phyloP scores from a whole-genome alignment of 2,113 vertebrate species.

The Carettochelys insculpta region DNA sequence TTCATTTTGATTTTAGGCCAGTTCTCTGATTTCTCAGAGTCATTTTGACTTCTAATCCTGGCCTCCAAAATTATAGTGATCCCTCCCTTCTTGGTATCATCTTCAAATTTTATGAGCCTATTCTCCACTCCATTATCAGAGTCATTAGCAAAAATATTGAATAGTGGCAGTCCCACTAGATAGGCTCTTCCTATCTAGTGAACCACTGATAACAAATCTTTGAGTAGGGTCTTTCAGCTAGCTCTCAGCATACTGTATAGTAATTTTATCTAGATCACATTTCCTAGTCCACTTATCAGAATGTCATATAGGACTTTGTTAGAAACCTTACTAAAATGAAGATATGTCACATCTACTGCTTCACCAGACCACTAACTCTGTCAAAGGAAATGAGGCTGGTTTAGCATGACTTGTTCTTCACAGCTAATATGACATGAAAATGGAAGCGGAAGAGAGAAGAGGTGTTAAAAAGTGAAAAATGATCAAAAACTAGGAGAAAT shows the following conservation, averaged over 20 bases:
- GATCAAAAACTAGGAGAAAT: neutral
- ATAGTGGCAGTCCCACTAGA: neutral
- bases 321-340: neutral
- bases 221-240: neutral
- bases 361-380: neutral
- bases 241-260: neutral
- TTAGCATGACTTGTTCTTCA: neutral
- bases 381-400: neutral
- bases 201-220: neutral
- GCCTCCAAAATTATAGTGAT: neutral
- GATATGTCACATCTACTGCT: neutral
- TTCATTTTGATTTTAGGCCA: neutral
- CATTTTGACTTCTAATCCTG: neutral
- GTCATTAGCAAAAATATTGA: neutral
- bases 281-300: neutral
- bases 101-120: neutral
- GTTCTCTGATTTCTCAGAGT: neutral
- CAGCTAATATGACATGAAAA: neutral
- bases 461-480: neutral
- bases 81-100: neutral
- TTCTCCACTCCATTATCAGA: neutral
- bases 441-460: neutral
- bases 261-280: neutral
- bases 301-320: neutral
- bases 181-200: neutral